These are phyloP conservation scores for Thunnus maccoyii DNA, from an alignment of 2,113 vertebrate species.

Conservation along the genomic window DNA sequence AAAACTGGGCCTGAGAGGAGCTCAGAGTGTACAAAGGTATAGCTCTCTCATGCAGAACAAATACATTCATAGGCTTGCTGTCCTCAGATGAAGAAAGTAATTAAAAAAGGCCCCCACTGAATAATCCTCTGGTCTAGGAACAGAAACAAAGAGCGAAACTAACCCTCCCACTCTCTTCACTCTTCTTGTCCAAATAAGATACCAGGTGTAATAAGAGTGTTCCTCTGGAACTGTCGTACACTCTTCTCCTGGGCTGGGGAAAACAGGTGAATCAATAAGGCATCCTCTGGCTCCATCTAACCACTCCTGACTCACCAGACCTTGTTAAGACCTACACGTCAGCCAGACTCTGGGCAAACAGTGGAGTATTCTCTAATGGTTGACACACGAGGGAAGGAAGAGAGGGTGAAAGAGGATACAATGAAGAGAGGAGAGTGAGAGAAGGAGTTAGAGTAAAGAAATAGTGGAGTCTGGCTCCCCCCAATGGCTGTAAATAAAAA, in stretches of 20 bases:
- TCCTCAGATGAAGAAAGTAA: slow-evolving; percentile 68
- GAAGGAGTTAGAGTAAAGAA: slow-evolving; percentile 2
- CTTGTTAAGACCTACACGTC: slow-evolving; percentile 25
- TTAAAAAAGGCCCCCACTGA: slow-evolving; percentile 65
- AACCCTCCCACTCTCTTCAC: background rate
- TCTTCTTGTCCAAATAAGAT: slow-evolving; percentile 14
- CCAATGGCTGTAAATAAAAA: slow-evolving; percentile 41
- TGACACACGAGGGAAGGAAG: background rate
- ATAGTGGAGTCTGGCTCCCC: slow-evolving; percentile 51
- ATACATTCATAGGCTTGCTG: slow-evolving; percentile 62
- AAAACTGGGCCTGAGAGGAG: slow-evolving; percentile 21
- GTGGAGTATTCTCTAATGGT: slow-evolving; percentile 11
- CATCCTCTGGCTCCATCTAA: slow-evolving; percentile 26
- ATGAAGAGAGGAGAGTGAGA: background rate
- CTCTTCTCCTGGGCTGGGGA: slow-evolving; percentile 16
- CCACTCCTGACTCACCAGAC: slow-evolving; percentile 14
- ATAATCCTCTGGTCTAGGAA: slow-evolving; percentile 19
- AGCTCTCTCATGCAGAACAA: slow-evolving; percentile 55
- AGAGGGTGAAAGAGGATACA: slow-evolving; percentile 51
- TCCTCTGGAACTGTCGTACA: slow-evolving; percentile 3
- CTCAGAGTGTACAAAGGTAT: slow-evolving; percentile 19
- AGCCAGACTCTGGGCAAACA: slow-evolving; percentile 23
- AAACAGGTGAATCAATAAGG: slow-evolving; percentile 45
- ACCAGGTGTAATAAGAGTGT: background rate
- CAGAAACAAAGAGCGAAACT: slow-evolving; percentile 13